These are phyloP conservation scores for Serinus canaria DNA, from an alignment of 2,113 vertebrate species.

Conservation along the genomic window DNA sequence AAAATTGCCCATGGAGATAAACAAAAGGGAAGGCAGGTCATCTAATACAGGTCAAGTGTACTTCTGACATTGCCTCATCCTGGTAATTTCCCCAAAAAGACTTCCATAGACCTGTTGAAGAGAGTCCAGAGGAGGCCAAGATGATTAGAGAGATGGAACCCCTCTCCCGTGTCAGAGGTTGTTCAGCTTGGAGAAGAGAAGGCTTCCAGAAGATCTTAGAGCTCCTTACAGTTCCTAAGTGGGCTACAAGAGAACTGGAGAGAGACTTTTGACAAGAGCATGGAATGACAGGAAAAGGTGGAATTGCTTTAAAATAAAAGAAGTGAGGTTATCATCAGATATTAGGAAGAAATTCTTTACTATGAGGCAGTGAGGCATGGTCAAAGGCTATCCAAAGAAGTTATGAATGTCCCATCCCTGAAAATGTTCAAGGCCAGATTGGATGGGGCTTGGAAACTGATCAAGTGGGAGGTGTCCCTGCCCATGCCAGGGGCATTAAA, in stretches of 20 bases:
- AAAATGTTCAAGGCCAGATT: neutral
- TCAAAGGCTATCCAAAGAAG: neutral
- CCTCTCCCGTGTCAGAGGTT: neutral
- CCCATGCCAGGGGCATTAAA: neutral
- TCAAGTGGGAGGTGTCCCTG: too few species aligned
- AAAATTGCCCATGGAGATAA: neutral
- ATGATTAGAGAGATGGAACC: neutral
- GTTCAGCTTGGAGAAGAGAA: neutral
- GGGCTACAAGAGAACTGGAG: neutral
- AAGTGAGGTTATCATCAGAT: neutral
- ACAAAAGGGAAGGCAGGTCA: neutral
- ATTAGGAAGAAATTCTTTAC: neutral
- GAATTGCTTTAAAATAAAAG: neutral
- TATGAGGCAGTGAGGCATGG: neutral
- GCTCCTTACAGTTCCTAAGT: neutral
- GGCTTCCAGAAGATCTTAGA: accelerated
- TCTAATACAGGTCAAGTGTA: neutral
- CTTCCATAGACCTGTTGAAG: neutral
- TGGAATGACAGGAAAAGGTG: neutral
- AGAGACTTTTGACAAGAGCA: neutral
- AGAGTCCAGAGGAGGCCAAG: neutral
- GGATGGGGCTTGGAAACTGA: neutral
- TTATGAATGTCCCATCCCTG: neutral
- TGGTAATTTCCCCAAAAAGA: neutral
- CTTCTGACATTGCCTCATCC: neutral